Evolutionary conservation across 1,140 invertebrate species (phyloP).

Genomic region (Drosophila sulfurigaster): DNA sequence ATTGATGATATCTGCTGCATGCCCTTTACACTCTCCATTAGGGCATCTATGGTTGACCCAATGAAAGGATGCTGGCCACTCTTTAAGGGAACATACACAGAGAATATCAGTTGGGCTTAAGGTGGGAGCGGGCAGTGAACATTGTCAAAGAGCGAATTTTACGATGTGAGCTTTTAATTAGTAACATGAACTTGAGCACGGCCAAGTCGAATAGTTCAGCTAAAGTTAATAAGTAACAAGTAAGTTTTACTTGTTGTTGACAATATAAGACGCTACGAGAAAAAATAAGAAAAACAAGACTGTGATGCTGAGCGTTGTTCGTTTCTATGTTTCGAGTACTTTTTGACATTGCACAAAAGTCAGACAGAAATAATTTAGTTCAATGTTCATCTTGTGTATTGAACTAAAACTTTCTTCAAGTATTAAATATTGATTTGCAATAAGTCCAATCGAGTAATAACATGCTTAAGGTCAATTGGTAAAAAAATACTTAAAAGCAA

Average conservation of each 20-base stretch:
- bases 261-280: slow-evolving; percentile 15
- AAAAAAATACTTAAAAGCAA: no score
- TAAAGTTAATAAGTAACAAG: slow-evolving; percentile 47
- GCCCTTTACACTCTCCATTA: slow-evolving; percentile 30
- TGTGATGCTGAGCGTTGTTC: background rate
- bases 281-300: slow-evolving; percentile 3
- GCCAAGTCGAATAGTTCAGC: slow-evolving; percentile 36
- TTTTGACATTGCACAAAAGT: slow-evolving; percentile 19
- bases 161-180: slow-evolving; percentile 40
- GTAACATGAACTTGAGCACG: slow-evolving; percentile 33
- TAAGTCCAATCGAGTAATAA: no score
- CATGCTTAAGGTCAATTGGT: no score
- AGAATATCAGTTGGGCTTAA: background rate
- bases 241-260: slow-evolving; percentile 23
- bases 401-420: background rate
- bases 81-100: background rate
- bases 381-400: background rate
- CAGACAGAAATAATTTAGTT: background rate
- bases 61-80: slow-evolving; percentile 15
- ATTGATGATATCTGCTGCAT: slow-evolving; percentile 41
- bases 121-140: no score
- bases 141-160: slow-evolving; percentile 16
- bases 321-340: background rate
- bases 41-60: background rate
- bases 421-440: no score